Evolutionary conservation across 1,140 invertebrate genomes (phyloP), one percentile per base, ranked within the genome.

Genomic region (Sweltsa coloradensis): DNA sequence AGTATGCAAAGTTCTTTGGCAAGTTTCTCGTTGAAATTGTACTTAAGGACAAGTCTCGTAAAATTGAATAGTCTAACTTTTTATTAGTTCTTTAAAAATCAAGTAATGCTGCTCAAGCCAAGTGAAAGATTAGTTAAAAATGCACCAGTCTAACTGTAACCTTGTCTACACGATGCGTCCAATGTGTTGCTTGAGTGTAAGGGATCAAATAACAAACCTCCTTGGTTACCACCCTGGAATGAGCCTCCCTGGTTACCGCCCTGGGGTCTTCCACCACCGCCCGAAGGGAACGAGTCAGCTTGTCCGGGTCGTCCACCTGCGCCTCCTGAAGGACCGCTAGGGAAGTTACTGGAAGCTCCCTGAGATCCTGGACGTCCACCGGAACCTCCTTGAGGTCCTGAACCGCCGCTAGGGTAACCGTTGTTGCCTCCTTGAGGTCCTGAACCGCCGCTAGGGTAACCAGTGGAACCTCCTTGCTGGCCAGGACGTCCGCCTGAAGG

Each of bases 301-400:
- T 27, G 48, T 1, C 54, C 52, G 3, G 37, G 46, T 18, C 23
- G 19, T 25, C 46, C 39, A 18, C 11, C n/a, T 25, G 36, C 24
- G 14, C 45, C 34, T 9, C 37, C 24, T 21, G 37, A 18, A 24
- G 19, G 22, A 31, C n/a, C n/a, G n/a, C n/a, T n/a, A n/a, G n/a
- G n/a, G n/a, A n/a, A n/a, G n/a, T n/a, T n/a, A n/a, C n/a, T n/a
- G n/a, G n/a, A n/a, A n/a, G n/a, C n/a, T n/a, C n/a, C n/a, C n/a
- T n/a, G n/a, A n/a, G n/a, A n/a, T 13, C 5, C 5, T 1, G 18
- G 7, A 18, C 9, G 50, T 1, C 46, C 23, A 18, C 56, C 54
- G 1, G 56, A 39, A 46, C 40, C 51, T 25, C 60, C 57, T 24
- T 58, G 54, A 25, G 25, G 14, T 26, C 24, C 27, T 1, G 14